These are phyloP conservation scores for Lophotis ruficrista DNA, from an alignment of 2,113 vertebrate genomes.

Conservation along the genomic window DNA sequence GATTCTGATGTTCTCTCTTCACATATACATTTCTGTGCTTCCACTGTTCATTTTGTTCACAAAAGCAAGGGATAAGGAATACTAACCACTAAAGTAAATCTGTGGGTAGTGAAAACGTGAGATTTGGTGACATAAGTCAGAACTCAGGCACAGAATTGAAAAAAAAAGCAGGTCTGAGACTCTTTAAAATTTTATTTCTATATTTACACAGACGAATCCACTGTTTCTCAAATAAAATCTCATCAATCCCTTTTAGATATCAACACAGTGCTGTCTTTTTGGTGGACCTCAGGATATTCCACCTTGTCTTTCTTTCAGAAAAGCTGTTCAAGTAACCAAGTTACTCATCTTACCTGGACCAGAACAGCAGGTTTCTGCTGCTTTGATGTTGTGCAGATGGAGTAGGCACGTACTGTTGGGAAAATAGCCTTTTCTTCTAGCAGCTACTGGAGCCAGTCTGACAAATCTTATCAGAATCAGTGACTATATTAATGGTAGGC, in stretches of 20 bases:
- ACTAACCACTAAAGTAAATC: neutral
- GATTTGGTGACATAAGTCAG: neutral
- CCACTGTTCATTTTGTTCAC: neutral
- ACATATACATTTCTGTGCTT: neutral
- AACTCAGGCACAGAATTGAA: neutral
- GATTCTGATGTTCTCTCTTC: neutral
- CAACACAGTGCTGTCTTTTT: neutral
- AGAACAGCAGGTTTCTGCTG: neutral
- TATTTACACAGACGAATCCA: neutral
- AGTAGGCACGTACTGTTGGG: neutral
- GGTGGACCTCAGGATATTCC: neutral
- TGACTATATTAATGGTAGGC: neutral
- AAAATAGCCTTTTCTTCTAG: neutral
- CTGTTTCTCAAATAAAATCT: neutral
- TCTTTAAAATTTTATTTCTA: neutral
- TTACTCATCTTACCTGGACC: neutral
- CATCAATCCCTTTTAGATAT: neutral
- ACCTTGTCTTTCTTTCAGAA: neutral
- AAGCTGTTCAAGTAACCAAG: neutral
- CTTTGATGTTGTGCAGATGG: neutral
- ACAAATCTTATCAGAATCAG: constrained; percentile 13
- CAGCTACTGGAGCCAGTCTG: neutral
- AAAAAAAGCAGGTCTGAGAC: neutral
- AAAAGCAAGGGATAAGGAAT: neutral
- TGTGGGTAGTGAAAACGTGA: neutral